A percentile compares a stretch with the other conserved stretches of the same genome.
Evolutionary conservation across 2,888 invertebrate species (phyloP).

Genomic region (Heliconius ethilla): DNA sequence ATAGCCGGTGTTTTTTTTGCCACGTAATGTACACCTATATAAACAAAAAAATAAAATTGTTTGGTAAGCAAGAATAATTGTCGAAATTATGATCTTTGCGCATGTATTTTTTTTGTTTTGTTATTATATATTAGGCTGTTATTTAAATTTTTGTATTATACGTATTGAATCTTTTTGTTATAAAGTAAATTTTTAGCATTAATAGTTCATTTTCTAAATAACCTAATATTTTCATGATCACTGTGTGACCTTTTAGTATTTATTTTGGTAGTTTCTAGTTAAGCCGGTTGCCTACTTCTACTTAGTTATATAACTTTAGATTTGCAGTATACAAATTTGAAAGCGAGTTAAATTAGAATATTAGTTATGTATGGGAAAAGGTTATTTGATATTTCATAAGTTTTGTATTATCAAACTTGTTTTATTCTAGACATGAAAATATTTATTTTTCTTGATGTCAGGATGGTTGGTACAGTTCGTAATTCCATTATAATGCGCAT

Average conservation of each 20-base stretch:
- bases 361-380: background rate
- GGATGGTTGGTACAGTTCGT: background rate
- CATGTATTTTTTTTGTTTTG: background rate
- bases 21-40: background rate
- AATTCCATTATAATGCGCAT: background rate
- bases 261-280: background rate
- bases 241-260: background rate
- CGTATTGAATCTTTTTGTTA: background rate
- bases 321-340: too few species aligned
- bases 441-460: conserved; percentile 2
- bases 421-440: background rate
- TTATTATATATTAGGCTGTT: background rate
- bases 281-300: background rate
- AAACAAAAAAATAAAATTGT: background rate
- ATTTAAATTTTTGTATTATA: background rate
- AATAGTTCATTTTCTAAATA: background rate
- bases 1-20: background rate
- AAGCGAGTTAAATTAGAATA: background rate
- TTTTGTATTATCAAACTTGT: background rate
- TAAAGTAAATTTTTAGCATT: background rate
- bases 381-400: background rate
- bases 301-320: background rate
- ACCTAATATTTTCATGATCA: background rate
- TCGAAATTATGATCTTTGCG: background rate
- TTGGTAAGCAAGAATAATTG: background rate